Evolutionary conservation across 64 coral and sea anemone genomes (phyloP).

Genomic region (Dendrophyllia cribrosa): DNA sequence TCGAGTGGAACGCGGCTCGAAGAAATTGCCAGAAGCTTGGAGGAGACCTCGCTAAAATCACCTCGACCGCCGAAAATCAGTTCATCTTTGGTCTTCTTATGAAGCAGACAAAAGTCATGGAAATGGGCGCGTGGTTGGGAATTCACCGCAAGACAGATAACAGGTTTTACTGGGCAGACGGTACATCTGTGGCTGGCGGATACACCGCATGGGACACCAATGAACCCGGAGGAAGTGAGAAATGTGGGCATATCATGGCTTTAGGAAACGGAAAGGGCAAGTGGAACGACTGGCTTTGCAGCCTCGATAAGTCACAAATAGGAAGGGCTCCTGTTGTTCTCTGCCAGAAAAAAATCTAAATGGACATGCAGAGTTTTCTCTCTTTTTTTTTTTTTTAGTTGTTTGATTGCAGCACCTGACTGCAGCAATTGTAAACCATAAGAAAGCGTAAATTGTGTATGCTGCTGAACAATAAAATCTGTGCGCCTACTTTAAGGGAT

Average conservation of each 20-base stretch:
- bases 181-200: background rate
- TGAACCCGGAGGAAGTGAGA: background rate
- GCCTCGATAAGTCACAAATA: background rate
- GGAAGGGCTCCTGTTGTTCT: background rate
- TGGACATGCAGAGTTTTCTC: too few relatives aligned
- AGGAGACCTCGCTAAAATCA: background rate
- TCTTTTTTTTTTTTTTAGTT: too few relatives aligned
- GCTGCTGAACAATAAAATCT: too few relatives aligned
- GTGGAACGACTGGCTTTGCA: background rate
- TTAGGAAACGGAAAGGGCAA: background rate
- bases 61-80: background rate
- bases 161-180: slow-evolving; percentile 1
- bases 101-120: background rate
- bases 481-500: too few relatives aligned
- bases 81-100: background rate
- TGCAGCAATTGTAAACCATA: too few relatives aligned
- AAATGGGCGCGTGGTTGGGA: background rate
- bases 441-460: too few relatives aligned
- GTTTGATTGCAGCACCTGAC: too few relatives aligned
- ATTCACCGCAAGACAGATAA: background rate
- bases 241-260: background rate
- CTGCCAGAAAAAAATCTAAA: too few relatives aligned
- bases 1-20: background rate
- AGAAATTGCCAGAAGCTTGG: background rate
- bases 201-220: background rate